Conservation (phyloP, 2,888 invertebrate species). For the Volucella zonaria region DNA sequence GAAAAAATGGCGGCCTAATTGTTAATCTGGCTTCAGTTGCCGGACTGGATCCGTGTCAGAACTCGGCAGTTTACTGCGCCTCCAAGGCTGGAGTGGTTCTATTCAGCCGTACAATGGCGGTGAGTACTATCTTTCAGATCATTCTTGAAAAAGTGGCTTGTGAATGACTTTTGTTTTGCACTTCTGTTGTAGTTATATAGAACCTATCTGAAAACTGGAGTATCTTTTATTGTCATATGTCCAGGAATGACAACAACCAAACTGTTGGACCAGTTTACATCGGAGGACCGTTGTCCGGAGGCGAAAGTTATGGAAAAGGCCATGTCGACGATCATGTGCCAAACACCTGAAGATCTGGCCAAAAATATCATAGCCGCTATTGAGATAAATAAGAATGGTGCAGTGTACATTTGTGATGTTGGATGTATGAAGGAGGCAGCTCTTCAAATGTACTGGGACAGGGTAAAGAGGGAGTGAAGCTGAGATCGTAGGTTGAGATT, state of each 20-base stretch:
- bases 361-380: conserved; percentile 74
- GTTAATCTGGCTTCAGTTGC: conserved; percentile 81
- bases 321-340: conserved; percentile 59
- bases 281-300: conserved; percentile 54
- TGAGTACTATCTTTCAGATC: conserved; percentile 66
- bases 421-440: conserved; percentile 73
- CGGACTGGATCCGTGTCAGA: conserved; percentile 76
- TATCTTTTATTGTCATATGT: conserved; percentile 77
- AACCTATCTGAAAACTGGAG: conserved; percentile 75
- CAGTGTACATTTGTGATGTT: conserved; percentile 75
- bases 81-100: conserved; percentile 81
- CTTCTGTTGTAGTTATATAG: conserved; percentile 69
- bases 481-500: background rate
- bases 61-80: conserved; percentile 80
- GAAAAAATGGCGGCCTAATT: conserved; percentile 81
- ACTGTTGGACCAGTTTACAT: conserved; percentile 70
- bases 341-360: conserved; percentile 75
- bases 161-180: background rate
- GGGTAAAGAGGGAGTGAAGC: background rate
- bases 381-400: conserved; percentile 75
- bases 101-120: conserved; percentile 80
- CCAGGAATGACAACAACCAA: conserved; percentile 75
- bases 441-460: conserved; percentile 47
- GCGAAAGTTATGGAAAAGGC: conserved; percentile 46
- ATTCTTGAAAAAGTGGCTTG: background rate